Evolutionary conservation across 2,797 vertebrate genomes (phyloP).

Genomic region (Phrynocephalus guinanensis): DNA sequence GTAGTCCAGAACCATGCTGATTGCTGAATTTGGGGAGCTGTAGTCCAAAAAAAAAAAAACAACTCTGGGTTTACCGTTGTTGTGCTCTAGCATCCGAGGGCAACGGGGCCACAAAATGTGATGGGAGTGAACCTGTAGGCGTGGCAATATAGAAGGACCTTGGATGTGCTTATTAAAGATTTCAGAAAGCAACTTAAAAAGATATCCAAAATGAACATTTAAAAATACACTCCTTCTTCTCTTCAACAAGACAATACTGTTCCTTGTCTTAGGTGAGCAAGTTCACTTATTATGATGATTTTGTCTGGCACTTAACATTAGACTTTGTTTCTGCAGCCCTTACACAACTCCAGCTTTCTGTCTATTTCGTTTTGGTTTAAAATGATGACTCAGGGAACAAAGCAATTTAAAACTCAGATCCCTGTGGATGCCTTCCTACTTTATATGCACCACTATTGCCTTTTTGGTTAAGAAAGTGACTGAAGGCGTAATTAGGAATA

Average conservation of each 20-base stretch:
- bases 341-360: neutral
- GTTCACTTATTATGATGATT: neutral
- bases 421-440: neutral
- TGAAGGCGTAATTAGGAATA: conserved; percentile 41
- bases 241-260: neutral
- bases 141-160: neutral
- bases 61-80: neutral
- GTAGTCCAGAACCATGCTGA: too few species aligned
- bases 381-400: conserved; percentile 14
- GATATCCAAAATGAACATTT: neutral
- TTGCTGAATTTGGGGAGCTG: too few species aligned
- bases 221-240: neutral
- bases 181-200: neutral
- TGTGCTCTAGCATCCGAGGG: neutral
- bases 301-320: too few species aligned
- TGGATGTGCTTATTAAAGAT: neutral
- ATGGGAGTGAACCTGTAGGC: neutral
- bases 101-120: neutral
- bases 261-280: neutral
- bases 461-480: conserved; percentile 13
- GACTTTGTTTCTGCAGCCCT: neutral
- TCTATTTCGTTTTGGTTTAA: conserved; percentile 9
- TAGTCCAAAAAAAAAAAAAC: too few species aligned
- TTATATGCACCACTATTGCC: conserved; percentile 10
- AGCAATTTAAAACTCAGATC: neutral